These are phyloP conservation scores for Hoplostethus atlanticus DNA, from an alignment of 2,797 vertebrate genomes.

Conservation along the genomic window DNA sequence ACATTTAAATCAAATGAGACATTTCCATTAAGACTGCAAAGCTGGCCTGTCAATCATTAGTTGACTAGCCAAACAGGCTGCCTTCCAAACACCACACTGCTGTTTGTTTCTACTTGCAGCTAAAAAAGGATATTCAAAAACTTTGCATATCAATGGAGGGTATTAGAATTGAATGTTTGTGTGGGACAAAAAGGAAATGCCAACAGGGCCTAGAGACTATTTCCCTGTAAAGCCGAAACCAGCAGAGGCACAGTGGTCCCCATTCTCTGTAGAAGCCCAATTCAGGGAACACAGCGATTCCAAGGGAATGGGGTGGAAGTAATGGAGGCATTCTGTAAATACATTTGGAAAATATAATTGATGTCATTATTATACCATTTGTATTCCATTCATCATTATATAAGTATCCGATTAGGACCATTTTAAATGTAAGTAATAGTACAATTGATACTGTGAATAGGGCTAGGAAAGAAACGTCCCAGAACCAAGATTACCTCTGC, in stretches of 20 bases:
- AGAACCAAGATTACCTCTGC: neutral
- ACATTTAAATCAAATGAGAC: conserved; percentile 46
- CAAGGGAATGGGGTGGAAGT: neutral
- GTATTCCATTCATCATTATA: neutral
- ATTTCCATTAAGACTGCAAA: conserved; percentile 37
- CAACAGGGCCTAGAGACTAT: neutral
- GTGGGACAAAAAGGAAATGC: conserved; percentile 30
- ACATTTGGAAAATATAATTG: neutral
- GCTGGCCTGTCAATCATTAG: conserved; percentile 34
- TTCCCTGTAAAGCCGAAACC: conserved; percentile 8
- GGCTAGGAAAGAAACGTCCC: neutral
- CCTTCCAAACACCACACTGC: conserved; percentile 23
- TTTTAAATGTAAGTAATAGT: neutral
- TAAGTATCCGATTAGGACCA: neutral
- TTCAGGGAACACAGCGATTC: neutral
- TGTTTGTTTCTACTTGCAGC: conserved; percentile 42
- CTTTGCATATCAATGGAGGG: conserved; percentile 27
- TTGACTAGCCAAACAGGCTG: conserved; percentile 34
- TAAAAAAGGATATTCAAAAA: conserved; percentile 12
- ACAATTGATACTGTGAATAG: too few species aligned
- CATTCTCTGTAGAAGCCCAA: neutral
- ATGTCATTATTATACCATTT: neutral
- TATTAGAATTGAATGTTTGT: conserved; percentile 19
- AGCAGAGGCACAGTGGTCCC: neutral
- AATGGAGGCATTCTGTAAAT: neutral